phyloP scores from a whole-genome alignment of 2,113 vertebrate genomes.

The Corythoichthys haematopterus region DNA sequence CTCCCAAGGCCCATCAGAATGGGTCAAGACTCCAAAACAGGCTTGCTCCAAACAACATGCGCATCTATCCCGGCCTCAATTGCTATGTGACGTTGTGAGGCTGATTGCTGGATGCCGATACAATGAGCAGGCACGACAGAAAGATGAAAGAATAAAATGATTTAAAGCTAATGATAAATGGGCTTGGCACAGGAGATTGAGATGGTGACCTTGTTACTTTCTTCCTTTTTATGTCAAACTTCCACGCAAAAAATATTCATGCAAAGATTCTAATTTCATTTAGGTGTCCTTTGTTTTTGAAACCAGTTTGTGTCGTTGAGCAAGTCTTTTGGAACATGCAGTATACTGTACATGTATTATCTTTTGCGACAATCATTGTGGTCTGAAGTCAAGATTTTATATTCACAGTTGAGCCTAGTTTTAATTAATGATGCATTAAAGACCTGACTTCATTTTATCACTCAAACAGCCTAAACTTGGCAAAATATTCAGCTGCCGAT shows the following conservation, averaged over 20 bases:
- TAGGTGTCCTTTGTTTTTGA: neutral
- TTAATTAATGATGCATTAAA: no score
- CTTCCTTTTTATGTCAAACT: neutral
- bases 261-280: no score
- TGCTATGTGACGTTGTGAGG: neutral
- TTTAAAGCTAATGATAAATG: constrained; percentile 16
- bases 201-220: neutral
- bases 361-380: no score
- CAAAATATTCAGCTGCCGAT: no score
- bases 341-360: no score
- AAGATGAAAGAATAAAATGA: constrained; percentile 11
- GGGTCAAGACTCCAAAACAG: constrained; percentile 18
- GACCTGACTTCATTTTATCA: no score
- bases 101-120: constrained; percentile 10
- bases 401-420: no score
- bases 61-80: constrained; percentile 28
- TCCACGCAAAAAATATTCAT: no score
- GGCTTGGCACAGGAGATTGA: no score
- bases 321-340: no score
- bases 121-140: neutral
- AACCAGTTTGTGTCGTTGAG: neutral
- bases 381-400: no score
- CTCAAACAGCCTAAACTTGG: no score
- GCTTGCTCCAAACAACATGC: constrained; percentile 42
- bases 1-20: constrained; percentile 35